Percentiles rank a stretch among this genome's conserved stretches.
Evolutionary conservation across 1,140 invertebrate genomes (phyloP).

Genomic region (Habropoda laboriosa): DNA sequence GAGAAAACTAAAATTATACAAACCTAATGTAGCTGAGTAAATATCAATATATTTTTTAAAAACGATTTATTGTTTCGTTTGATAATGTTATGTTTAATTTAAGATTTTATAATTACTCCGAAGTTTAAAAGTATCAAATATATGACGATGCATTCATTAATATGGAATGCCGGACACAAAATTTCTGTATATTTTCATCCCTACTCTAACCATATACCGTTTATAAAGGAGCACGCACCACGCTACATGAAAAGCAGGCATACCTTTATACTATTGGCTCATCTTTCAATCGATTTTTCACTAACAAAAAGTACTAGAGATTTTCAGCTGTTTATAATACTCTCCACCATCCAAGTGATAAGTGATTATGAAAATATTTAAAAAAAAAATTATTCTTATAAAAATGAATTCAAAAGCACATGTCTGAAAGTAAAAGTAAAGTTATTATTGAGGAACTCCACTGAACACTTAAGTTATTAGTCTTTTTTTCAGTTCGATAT

Average conservation of each 20-base stretch:
- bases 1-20: not conserved
- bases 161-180: not conserved
- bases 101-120: not conserved
- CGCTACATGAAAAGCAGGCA: not conserved
- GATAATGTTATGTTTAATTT: not conserved
- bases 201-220: slow-evolving; percentile 21
- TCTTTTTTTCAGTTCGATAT: not conserved
- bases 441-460: not conserved
- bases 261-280: slow-evolving; percentile 22
- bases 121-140: not conserved
- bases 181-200: slow-evolving; percentile 32
- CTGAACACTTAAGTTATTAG: not conserved
- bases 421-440: not conserved
- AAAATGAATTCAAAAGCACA: too few relatives aligned
- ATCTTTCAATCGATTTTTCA: slow-evolving; percentile 7
- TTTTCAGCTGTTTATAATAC: not conserved
- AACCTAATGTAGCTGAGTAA: slow-evolving; percentile 15
- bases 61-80: not conserved
- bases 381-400: not conserved
- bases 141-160: slow-evolving; percentile 7
- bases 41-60: not conserved
- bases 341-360: not conserved
- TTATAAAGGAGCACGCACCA: slow-evolving; percentile 8
- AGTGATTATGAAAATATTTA: not conserved
- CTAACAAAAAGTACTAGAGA: slow-evolving; percentile 16